phyloP scores from a whole-genome alignment of 2,113 vertebrate genomes.

The Hemiprocne comata region DNA sequence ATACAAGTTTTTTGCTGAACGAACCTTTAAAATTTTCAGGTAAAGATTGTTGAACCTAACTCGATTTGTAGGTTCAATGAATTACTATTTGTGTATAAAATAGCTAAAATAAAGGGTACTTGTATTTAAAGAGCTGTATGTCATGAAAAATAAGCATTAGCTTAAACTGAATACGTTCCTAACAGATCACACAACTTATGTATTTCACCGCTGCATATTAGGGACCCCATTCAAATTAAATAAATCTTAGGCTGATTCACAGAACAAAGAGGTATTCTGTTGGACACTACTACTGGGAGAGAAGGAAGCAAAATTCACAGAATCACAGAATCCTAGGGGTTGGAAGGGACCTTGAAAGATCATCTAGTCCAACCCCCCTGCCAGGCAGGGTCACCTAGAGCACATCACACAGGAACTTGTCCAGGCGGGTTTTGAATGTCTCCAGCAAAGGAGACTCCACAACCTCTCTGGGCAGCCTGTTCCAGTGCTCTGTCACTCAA shows the following conservation, averaged over 20 bases:
- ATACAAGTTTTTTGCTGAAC: not conserved
- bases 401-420: too few relatives aligned
- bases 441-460: too few relatives aligned
- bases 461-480: too few relatives aligned
- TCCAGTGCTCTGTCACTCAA: too few relatives aligned
- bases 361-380: too few relatives aligned
- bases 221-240: not conserved
- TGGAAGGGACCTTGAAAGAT: too few relatives aligned
- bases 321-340: too few relatives aligned
- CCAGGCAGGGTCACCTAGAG: too few relatives aligned
- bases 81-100: not conserved
- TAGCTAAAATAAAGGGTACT: not conserved
- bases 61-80: not conserved
- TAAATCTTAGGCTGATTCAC: not conserved
- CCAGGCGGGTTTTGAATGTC: too few relatives aligned
- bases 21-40: not conserved
- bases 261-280: not conserved
- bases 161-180: not conserved
- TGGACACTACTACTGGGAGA: not conserved
- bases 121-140: not conserved
- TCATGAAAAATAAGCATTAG: not conserved
- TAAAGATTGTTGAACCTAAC: not conserved
- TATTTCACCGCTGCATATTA: not conserved
- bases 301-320: not conserved
- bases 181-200: fast-evolving